Evolutionary conservation across 2,113 vertebrate species (phyloP).

Genomic region (Scartelaos histophorus): DNA sequence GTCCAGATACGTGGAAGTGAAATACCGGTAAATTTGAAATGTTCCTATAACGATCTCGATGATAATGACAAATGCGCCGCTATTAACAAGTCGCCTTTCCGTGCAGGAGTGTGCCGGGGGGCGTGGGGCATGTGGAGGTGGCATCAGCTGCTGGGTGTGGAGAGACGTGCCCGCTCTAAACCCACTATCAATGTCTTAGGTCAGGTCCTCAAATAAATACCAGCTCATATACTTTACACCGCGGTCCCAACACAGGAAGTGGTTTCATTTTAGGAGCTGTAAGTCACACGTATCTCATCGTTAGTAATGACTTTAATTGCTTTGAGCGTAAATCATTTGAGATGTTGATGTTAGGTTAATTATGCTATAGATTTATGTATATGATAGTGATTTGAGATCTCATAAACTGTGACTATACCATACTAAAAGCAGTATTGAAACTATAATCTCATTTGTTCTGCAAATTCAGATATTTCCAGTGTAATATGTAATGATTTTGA

Average conservation of each 20-base stretch:
- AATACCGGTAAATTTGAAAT: no score
- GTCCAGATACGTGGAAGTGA: no score
- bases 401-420: no score
- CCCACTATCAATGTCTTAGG: slow-evolving; percentile 55
- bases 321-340: not conserved
- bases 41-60: no score
- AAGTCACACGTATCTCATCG: not conserved
- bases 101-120: not conserved
- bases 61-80: no score
- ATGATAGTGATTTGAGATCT: no score
- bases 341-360: not conserved
- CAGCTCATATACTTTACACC: slow-evolving; percentile 19
- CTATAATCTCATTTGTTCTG: no score
- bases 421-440: no score
- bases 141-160: slow-evolving; percentile 58
- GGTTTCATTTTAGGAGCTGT: slow-evolving; percentile 5
- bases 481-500: no score
- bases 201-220: slow-evolving; percentile 52
- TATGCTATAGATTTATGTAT: not conserved
- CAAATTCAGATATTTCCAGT: no score
- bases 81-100: no score
- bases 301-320: not conserved
- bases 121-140: slow-evolving; percentile 30
- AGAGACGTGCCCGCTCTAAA: slow-evolving; percentile 54
- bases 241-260: slow-evolving; percentile 1